A percentile compares a stretch with the other conserved stretches of the same genome.
Evolutionary conservation across 2,113 vertebrate species (phyloP).

Genomic region (Copsychus sechellarum): DNA sequence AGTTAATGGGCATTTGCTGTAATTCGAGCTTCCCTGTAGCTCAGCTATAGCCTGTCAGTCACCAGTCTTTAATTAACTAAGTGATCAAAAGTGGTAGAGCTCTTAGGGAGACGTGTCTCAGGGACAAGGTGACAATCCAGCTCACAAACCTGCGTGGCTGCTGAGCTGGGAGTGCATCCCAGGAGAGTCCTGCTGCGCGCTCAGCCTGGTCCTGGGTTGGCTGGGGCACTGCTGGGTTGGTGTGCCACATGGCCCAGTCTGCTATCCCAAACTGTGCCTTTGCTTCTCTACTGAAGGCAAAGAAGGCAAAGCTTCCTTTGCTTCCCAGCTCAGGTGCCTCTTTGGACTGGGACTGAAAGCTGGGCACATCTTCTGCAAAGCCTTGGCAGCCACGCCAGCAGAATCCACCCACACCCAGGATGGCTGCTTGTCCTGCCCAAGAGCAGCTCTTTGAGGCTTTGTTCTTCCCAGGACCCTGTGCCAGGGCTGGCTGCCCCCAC

Average conservation of each 20-base stretch:
- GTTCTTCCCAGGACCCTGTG: neutral
- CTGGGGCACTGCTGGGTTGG: neutral
- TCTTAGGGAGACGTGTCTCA: neutral
- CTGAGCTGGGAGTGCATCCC: neutral
- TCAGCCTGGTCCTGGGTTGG: neutral
- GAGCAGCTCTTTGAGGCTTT: neutral
- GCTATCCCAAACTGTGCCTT: neutral
- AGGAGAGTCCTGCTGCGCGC: neutral
- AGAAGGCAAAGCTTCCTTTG: neutral
- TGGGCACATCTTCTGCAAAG: neutral
- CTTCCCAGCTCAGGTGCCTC: neutral
- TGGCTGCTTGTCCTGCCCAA: neutral
- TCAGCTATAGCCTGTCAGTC: neutral
- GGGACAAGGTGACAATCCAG: neutral
- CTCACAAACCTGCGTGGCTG: rapidly evolving
- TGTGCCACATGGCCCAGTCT: neutral
- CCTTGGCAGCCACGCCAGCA: rapidly evolving
- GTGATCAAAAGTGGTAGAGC: neutral
- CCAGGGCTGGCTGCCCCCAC: neutral
- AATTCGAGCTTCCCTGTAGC: neutral
- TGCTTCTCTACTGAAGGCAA: neutral
- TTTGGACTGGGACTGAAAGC: neutral
- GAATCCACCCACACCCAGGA: neutral
- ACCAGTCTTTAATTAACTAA: neutral
- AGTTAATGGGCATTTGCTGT: neutral